Percentiles rank a stretch among this genome's conserved stretches.
These are phyloP conservation scores for Garrulus glandarius DNA, from an alignment of 2,797 vertebrate genomes.

Conservation along the genomic window DNA sequence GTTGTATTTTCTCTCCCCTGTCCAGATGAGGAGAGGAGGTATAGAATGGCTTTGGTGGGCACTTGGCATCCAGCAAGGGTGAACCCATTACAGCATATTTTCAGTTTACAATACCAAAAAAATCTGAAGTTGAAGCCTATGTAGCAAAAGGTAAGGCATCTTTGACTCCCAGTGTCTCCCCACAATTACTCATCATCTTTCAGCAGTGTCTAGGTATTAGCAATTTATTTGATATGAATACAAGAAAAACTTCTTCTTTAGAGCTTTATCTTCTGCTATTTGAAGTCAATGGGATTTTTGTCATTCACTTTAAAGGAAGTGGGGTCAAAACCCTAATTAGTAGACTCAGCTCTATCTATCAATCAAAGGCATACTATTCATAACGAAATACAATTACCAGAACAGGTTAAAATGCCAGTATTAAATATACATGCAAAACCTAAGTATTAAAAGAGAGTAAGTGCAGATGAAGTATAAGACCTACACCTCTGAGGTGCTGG, in stretches of 20 bases:
- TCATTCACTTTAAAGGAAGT: not conserved
- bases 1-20: not conserved
- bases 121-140: not conserved
- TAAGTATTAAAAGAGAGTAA: not conserved
- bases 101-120: not conserved
- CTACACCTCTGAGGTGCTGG: not conserved
- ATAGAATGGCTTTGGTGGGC: not conserved
- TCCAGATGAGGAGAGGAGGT: not conserved
- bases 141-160: not conserved
- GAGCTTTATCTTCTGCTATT: not conserved
- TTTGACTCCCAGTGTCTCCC: not conserved
- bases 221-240: not conserved
- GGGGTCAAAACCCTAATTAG: slow-evolving; percentile 24
- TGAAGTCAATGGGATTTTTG: slow-evolving; percentile 10
- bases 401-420: not conserved
- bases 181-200: not conserved
- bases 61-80: not conserved
- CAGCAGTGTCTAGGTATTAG: not conserved
- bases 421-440: not conserved
- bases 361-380: not conserved
- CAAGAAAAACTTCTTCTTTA: not conserved
- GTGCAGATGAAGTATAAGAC: not conserved
- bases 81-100: not conserved
- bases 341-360: not conserved
- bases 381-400: not conserved